Evolutionary conservation across 2,888 invertebrate genomes (phyloP), one percentile per base, ranked within the genome.

Genomic region (Leucania comma): DNA sequence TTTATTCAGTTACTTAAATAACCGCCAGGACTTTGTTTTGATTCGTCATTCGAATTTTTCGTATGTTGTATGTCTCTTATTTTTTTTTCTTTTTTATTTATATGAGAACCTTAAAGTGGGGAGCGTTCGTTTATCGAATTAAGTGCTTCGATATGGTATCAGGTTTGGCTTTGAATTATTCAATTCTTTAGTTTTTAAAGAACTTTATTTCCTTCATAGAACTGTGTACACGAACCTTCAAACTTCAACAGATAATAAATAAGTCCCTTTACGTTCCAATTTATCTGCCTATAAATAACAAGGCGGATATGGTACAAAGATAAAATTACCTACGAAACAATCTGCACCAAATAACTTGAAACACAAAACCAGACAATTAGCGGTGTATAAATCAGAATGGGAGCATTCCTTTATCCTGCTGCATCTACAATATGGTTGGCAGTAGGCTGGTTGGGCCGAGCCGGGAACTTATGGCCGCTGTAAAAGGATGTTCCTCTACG

Each of bases 401-500:
- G 60, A 74, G 74, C 76, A 78, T 79, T 71, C 76, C 75, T 77
- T 81, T 83, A 81, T 83, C 72, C 70, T 60, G 53, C 63, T 60
- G 74, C 67, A 67, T 82, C 71, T 75, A 75, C 54, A 74, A 68
- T 72, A 72, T 72, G 68, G 72, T 68, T 77, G 87, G 88, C 88
- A 85, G 88, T 85, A 78, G 74, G 77, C 71, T 63, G 32, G 86
- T 85, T 83, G 74, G 84, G 68, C 89, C 90, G 89, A 88, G 90
- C 88, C 80, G 83, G 87, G 79, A 89, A 93, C 85, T 93, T 93
- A 93, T 90, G 87, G 87, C 67, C 85, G 72, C 89, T 88, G 88
- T 92, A 90, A 92, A 91, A 90, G 93, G 92, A 94, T 92, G 93
- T 93, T 90, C 91, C 90, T 88, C 86, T 85, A 84, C 86, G 87